Conservation (phyloP, 1,140 invertebrate genomes). For the Lucilia cuprina region DNA sequence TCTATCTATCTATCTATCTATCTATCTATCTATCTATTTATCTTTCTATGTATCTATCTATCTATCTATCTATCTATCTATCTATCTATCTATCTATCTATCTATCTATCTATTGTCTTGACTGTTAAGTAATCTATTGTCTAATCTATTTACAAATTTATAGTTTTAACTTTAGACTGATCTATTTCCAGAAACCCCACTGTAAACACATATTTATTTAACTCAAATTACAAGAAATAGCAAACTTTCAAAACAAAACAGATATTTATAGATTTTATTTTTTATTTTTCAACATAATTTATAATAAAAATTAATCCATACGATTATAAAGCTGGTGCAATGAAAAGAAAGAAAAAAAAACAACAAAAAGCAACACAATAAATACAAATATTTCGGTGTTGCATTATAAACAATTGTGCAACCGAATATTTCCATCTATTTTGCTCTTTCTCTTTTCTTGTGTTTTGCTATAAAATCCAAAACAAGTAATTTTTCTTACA, state of each 20-base stretch:
- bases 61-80: no score
- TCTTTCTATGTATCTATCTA: no score
- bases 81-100: no score
- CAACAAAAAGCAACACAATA: background rate
- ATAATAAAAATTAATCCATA: background rate
- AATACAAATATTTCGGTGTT: background rate
- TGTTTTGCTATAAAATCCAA: background rate
- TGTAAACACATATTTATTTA: background rate
- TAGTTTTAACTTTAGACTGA: no score
- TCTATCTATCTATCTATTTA: no score
- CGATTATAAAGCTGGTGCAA: background rate
- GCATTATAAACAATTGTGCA: background rate
- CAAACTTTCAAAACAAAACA: background rate
- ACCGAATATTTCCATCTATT: background rate
- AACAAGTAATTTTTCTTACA: no score
- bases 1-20: no score
- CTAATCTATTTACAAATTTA: no score
- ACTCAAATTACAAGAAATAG: no score
- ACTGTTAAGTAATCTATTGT: no score
- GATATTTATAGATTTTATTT: background rate
- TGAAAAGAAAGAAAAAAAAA: no score
- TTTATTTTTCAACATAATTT: background rate
- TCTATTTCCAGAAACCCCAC: background rate
- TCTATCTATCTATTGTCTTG: no score
- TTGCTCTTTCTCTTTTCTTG: background rate